Base-by-base conservation (phyloP, 2,888 invertebrate species). In the Mimumesa dahlbomi region DNA sequence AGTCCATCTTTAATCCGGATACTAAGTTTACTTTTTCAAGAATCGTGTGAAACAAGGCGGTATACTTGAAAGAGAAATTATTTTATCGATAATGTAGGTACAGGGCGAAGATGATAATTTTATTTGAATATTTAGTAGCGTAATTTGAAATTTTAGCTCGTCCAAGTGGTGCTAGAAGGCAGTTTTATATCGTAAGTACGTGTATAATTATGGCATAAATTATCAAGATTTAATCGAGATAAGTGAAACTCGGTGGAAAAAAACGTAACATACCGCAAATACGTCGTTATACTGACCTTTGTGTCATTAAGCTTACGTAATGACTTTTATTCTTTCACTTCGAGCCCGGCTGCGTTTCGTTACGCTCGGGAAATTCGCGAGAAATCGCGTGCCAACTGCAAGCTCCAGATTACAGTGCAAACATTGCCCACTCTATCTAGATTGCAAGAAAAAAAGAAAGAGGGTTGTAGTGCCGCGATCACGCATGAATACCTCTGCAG, bases 271-370 rank as follows among this genome's bases (percentile, higher is more conserved):
- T n/a, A n/a, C n/a, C 40, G 6, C 11, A n/a, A n/a, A n/a, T 19
- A 29, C 34, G 34, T 56, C 56, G 69, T 56, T 56, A 40, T 19
- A 21, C 40, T 29, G 54, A 59, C 54, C 46, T 61, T 70, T 56
- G 52, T 54, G 36, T 61, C 34, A 56, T 61, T 52, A 67, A 56
- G 59, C 46, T 61, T 56, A 40, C 67, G 67, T 61, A 67, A 70
- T 49, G 45, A 38, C 36, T 67, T 70, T 67, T 67, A 67, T 70
- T 67, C 67, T 67, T 70, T 61, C 40, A 46, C 19, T 40, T 56
- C 31, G 36, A 40, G 21, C 21, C 6, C 22, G 49, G 21, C 45
- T 52, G 50, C 49, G 34, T 67, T 50, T 48, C 31, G 49, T 38
- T 59, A 50, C 43, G 59, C 40, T 46, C 31, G 43, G 48, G 42